These are phyloP conservation scores for Caerostris extrusa DNA, from an alignment of 1,140 invertebrate genomes.

Conservation along the genomic window DNA sequence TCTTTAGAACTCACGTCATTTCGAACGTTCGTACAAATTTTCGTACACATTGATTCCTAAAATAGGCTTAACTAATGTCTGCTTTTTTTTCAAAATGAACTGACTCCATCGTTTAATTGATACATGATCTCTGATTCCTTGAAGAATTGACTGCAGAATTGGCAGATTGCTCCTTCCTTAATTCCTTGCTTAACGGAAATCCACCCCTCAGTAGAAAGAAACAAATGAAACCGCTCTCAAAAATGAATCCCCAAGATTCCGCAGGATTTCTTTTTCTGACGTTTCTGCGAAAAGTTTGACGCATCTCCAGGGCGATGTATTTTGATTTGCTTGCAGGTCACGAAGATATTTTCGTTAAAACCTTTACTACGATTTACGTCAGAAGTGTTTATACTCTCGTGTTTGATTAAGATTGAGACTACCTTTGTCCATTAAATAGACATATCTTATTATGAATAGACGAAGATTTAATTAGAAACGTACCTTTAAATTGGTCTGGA, in stretches of 20 bases:
- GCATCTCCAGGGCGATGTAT: constrained; percentile 23
- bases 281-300: background rate
- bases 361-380: background rate
- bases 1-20: too few species aligned
- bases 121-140: constrained; percentile 27
- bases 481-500: too few species aligned
- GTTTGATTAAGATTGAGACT: background rate
- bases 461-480: too few species aligned
- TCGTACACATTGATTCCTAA: background rate
- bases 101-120: constrained; percentile 47
- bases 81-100: background rate
- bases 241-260: constrained; percentile 55
- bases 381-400: background rate
- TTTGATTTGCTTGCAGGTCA: constrained; percentile 14
- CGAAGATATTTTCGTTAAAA: background rate
- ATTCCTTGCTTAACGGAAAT: constrained; percentile 31
- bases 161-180: background rate
- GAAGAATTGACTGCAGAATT: constrained; percentile 21
- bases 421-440: too few species aligned
- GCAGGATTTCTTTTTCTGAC: constrained; percentile 3
- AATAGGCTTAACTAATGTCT: background rate
- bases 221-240: constrained; percentile 54
- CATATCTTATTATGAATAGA: too few species aligned
- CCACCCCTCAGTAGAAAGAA: background rate
- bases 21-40: background rate